A percentile compares a stretch with the other conserved stretches of the same genome.
These are phyloP conservation scores for Labeo rohita DNA, from an alignment of 2,113 vertebrate genomes.

Conservation along the genomic window DNA sequence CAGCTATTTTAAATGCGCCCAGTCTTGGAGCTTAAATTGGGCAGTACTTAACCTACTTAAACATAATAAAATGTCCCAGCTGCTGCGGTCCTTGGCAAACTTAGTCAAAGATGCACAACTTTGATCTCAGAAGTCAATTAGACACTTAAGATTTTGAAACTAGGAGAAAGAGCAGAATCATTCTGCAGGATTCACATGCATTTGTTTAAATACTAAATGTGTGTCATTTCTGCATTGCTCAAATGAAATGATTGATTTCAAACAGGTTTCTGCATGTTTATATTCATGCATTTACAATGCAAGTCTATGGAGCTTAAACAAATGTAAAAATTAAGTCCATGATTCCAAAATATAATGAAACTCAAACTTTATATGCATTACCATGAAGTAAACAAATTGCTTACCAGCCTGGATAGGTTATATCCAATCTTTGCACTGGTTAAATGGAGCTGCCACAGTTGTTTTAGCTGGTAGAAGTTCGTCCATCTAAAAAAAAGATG, in stretches of 20 bases:
- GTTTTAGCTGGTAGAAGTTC: not conserved
- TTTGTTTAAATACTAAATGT: not conserved
- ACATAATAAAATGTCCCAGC: slow-evolving; percentile 33
- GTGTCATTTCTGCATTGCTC: not conserved
- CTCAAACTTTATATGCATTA: not conserved
- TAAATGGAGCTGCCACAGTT: not conserved
- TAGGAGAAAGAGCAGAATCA: not conserved
- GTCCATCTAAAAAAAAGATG: not conserved
- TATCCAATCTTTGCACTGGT: not conserved
- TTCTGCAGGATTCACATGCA: not conserved
- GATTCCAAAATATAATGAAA: not conserved
- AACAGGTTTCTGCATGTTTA: not conserved
- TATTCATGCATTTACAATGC: not conserved
- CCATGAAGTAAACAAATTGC: not conserved
- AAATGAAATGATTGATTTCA: not conserved
- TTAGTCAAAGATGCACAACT: slow-evolving; percentile 36
- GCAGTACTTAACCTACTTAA: slow-evolving; percentile 58
- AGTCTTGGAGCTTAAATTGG: slow-evolving; percentile 50
- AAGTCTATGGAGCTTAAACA: not conserved
- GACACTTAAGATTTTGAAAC: slow-evolving; percentile 14
- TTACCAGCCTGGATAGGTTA: not conserved
- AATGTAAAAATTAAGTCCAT: not conserved
- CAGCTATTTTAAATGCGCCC: slow-evolving; percentile 57
- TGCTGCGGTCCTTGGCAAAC: slow-evolving; percentile 25
- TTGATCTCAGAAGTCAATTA: not conserved